Base-by-base conservation (phyloP, 2,888 invertebrate genomes). In the Tenthredo amoena region DNA sequence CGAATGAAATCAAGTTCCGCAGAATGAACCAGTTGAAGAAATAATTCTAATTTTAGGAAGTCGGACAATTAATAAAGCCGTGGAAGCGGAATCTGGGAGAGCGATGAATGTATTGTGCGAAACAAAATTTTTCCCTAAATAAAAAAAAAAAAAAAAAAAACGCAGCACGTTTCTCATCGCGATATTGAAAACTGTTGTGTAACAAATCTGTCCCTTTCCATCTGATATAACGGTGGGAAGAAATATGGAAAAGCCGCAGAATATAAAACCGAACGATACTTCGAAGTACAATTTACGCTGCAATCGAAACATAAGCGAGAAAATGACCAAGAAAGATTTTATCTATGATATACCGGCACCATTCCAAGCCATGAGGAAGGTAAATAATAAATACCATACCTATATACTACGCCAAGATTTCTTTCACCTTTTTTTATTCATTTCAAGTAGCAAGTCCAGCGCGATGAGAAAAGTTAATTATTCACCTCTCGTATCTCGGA, bases 311-410 rank as follows among this genome's bases (percentile, higher is more conserved):
- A 84, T 91, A 62, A 91, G 91, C 65, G 91, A 90, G 74, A 91
- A 91, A 87, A 91, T 91, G 91, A 91, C 89, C 31, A 90, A 91
- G 34, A 91, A 91, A 47, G 91, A 91, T 86, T 91, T 91, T 34
- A 86, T 91, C 21, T 91, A 91, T 77, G 91, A 91, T 34, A 90
- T 91, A 10, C 89, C 88, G 18, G 88, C 90, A 1, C 88, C 90
- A 21, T 74, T 86, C 58, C 86, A 85, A 21, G 65, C 74, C 68
- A 76, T 74, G 74, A 86, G 85, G 68, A 89, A 87, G 88, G 89
- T 89, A 85, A 68, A 43, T 21, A 12, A 43, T 15, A 34, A 21
- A 26, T 26, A 26, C 0, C 26, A 26, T 21, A 10, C 9, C 0
- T 26, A 5, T 4, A n/a, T n/a, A n/a, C n/a, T n/a, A 18, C 31